Percentiles rank a stretch among this genome's conserved stretches.
These are phyloP conservation scores for Clavelina lepadiformis DNA, from an alignment of 23 tunicate genomes.

Conservation along the genomic window DNA sequence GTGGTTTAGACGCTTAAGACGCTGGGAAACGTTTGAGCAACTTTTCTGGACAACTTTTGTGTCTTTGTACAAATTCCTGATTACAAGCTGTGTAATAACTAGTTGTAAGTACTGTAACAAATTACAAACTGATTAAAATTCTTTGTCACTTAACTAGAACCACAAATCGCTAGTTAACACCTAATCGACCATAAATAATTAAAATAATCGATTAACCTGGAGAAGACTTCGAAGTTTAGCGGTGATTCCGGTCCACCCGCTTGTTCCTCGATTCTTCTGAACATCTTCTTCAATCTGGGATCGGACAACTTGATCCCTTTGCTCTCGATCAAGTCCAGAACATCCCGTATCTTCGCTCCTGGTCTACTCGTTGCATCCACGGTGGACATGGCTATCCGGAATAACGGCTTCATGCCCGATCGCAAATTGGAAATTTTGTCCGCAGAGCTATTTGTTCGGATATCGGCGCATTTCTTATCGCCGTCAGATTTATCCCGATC, in stretches of 20 bases:
- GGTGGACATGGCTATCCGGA: slow-evolving; percentile 36
- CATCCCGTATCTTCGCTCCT: slow-evolving; percentile 31
- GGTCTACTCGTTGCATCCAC: neutral
- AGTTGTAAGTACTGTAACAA: no score
- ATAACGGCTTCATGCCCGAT: slow-evolving; percentile 39
- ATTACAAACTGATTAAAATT: no score
- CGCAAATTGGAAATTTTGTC: slow-evolving; percentile 8
- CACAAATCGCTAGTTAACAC: no score
- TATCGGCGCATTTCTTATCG: no score
- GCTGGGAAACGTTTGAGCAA: no score
- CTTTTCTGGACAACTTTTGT: no score
- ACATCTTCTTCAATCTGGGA: slow-evolving; percentile 36
- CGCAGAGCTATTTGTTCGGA: neutral
- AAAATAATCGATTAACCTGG: slow-evolving; percentile 47
- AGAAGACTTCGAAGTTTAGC: slow-evolving; percentile 28
- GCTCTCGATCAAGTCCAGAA: slow-evolving; percentile 34
- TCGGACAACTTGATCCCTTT: slow-evolving; percentile 60
- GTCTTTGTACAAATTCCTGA: no score
- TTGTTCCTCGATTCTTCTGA: slow-evolving; percentile 36
- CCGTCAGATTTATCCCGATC: no score
- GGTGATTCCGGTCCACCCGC: slow-evolving; percentile 30
- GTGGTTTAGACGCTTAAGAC: no score
- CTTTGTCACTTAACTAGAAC: no score
- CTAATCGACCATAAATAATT: no score
- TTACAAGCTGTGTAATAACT: no score